Evolutionary conservation across 2,797 vertebrate genomes (phyloP).

Genomic region (Rhincodon typus): DNA sequence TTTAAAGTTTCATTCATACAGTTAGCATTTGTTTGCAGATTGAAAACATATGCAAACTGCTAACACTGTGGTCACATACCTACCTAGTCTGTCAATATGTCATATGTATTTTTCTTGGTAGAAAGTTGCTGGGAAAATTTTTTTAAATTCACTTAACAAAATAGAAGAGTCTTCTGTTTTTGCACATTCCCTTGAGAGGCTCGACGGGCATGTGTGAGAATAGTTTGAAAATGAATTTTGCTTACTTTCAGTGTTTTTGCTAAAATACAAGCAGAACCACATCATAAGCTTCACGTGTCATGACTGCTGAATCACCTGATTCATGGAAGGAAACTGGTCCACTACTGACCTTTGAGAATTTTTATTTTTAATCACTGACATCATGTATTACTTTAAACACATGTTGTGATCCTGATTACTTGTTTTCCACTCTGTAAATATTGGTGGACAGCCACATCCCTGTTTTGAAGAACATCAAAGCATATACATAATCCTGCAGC

Average conservation of each 20-base stretch:
- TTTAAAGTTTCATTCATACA: background rate
- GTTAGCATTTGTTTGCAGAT: background rate
- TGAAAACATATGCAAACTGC: slow-evolving; percentile 15
- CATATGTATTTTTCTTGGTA: background rate
- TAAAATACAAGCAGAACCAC: background rate
- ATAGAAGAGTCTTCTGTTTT: background rate
- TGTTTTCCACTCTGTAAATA: slow-evolving; percentile 11
- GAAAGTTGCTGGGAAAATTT: background rate
- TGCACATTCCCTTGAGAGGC: background rate
- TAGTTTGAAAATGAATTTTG: background rate
- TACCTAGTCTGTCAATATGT: background rate
- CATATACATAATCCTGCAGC: background rate
- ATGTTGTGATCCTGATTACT: background rate
- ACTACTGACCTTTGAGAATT: background rate
- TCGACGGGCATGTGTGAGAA: background rate
- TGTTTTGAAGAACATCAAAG: slow-evolving; percentile 19
- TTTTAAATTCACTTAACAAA: background rate
- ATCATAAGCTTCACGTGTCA: background rate
- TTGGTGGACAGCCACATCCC: background rate
- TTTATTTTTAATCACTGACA: background rate
- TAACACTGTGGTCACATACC: background rate
- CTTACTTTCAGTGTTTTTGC: background rate
- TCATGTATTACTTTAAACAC: slow-evolving; percentile 14
- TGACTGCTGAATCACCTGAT: background rate
- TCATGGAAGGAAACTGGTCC: background rate